phyloP scores from a whole-genome alignment of 2,113 vertebrate species.

The Spilogale gracilis region DNA sequence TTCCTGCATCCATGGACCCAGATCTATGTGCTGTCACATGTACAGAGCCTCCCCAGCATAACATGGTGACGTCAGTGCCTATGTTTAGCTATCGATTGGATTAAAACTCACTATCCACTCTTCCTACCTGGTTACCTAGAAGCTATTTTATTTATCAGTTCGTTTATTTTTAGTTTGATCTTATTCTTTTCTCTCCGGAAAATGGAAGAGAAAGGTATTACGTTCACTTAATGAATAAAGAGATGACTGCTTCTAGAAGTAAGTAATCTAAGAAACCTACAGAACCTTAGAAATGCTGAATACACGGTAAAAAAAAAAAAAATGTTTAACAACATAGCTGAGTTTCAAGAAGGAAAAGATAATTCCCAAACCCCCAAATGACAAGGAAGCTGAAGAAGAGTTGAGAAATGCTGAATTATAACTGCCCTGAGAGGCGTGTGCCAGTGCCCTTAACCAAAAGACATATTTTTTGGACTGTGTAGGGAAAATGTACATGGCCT shows the following conservation, averaged over 20 bases:
- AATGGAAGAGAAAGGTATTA: background rate
- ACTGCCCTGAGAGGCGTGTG: background rate
- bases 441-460: slow-evolving; percentile 1
- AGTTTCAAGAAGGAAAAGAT: slow-evolving; percentile 19
- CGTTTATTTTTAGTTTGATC: background rate
- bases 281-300: background rate
- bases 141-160: background rate
- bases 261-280: background rate
- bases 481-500: background rate
- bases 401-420: background rate
- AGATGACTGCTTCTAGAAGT: background rate
- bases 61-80: background rate
- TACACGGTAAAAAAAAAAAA: background rate
- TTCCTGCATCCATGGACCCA: background rate
- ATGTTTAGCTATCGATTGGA: background rate
- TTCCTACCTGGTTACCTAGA: background rate
- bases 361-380: background rate
- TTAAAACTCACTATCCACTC: background rate
- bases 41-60: background rate
- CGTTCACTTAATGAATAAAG: background rate
- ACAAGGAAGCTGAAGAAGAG: background rate
- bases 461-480: background rate
- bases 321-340: background rate
- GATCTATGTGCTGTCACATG: background rate
- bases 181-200: background rate